Conservation (phyloP, 2,797 vertebrate genomes). For the Fundulus diaphanus region DNA sequence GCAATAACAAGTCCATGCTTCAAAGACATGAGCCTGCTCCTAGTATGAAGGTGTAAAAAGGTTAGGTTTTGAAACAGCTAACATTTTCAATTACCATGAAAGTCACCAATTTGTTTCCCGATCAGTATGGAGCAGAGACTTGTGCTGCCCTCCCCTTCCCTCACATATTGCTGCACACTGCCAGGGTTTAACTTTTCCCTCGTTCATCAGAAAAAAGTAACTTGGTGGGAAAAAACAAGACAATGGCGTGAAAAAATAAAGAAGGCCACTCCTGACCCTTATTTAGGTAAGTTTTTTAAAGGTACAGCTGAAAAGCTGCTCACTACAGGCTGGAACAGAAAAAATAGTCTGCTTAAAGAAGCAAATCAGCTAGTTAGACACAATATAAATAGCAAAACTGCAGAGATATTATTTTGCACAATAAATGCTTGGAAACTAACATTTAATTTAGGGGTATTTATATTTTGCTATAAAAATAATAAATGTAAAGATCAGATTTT, state of each 20-base stretch:
- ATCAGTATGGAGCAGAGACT: background rate
- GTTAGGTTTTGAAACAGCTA: background rate
- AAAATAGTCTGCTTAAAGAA: too few relatives aligned
- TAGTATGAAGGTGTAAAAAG: background rate
- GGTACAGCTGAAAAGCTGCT: too few relatives aligned
- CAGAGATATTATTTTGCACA: background rate
- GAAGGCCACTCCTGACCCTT: background rate
- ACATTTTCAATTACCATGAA: too few relatives aligned
- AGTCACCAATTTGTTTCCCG: background rate
- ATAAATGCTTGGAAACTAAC: background rate
- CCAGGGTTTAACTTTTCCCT: background rate
- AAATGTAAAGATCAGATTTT: too few relatives aligned
- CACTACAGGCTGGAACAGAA: too few relatives aligned
- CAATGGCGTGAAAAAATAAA: background rate
- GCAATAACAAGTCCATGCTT: too few relatives aligned
- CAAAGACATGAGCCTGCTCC: background rate
- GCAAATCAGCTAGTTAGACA: too few relatives aligned
- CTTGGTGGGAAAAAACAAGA: background rate
- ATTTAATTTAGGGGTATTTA: background rate
- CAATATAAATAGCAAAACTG: too few relatives aligned
- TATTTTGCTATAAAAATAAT: too few relatives aligned
- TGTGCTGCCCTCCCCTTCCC: background rate
- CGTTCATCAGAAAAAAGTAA: background rate
- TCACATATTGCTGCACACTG: background rate
- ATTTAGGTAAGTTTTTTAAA: too few relatives aligned